Conservation (phyloP, 1,140 invertebrate genomes). For the Anadara kagoshimensis region DNA sequence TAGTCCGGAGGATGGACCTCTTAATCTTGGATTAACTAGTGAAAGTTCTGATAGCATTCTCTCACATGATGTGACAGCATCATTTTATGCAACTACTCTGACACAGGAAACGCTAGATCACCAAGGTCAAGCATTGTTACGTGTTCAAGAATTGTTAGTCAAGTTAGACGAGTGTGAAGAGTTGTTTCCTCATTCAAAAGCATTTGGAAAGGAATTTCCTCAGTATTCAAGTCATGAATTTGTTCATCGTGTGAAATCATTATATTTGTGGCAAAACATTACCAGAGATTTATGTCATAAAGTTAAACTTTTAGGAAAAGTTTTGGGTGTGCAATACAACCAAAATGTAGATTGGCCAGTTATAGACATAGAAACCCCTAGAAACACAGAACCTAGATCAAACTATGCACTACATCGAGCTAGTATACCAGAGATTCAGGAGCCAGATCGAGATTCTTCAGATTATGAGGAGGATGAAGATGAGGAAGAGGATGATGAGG, state of each 20-base stretch:
- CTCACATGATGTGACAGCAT: not conserved
- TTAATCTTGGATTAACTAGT: not conserved
- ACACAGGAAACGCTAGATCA: conserved; percentile 28
- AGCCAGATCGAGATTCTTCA: conserved; percentile 19
- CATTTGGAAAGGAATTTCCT: conserved; percentile 84
- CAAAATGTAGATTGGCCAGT: conserved; percentile 71
- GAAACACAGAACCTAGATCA: conserved; percentile 30
- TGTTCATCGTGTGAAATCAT: conserved; percentile 81
- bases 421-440: conserved; percentile 55
- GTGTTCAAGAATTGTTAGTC: conserved; percentile 83
- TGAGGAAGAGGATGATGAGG: conserved; percentile 31
- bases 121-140: conserved; percentile 79
- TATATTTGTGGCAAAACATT: conserved; percentile 94
- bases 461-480: conserved; percentile 35
- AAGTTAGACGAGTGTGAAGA: conserved; percentile 84
- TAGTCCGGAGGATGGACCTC: conserved; percentile 6
- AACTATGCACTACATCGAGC: conserved; percentile 28
- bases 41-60: conserved; percentile 1
- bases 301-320: conserved; percentile 84
- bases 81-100: conserved; percentile 16
- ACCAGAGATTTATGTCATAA: conserved; percentile 88
- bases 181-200: conserved; percentile 88
- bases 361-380: conserved; percentile 53
- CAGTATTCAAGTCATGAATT: conserved; percentile 82
- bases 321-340: conserved; percentile 78